phyloP scores from a whole-genome alignment of 1,140 invertebrate genomes.

The Pseudachorutes palmiensis region DNA sequence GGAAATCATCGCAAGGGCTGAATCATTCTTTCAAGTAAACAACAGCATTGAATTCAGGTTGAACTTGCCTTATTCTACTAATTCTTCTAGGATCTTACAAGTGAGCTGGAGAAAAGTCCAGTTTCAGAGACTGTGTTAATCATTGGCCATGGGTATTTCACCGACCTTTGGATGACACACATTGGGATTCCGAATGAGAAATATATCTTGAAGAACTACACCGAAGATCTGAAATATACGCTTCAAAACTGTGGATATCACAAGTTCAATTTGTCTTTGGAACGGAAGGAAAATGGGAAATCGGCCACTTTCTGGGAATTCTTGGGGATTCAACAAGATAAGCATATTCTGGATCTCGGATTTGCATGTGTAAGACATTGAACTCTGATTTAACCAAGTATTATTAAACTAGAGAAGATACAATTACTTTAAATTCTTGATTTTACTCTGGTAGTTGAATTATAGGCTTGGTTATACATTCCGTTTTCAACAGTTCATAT shows the following conservation, averaged over 20 bases:
- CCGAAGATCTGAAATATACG: not conserved
- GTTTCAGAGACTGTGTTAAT: slow-evolving; percentile 1
- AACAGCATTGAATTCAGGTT: too few relatives aligned
- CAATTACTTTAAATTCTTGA: too few relatives aligned
- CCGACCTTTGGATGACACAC: slow-evolving; percentile 1
- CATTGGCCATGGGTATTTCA: slow-evolving; percentile 4
- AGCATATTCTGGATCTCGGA: not conserved
- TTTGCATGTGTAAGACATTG: not conserved
- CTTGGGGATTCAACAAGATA: not conserved
- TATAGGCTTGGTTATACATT: too few relatives aligned
- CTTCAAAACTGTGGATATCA: slow-evolving; percentile 6
- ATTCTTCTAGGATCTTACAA: not conserved
- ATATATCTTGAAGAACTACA: not conserved
- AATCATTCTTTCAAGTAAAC: slow-evolving; percentile 12
- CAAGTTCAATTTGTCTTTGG: not conserved
- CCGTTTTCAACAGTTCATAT: too few relatives aligned
- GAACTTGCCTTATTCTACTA: too few relatives aligned
- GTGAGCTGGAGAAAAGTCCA: not conserved
- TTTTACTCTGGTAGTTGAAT: too few relatives aligned
- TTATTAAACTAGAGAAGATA: too few relatives aligned
- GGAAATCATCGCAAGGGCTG: not conserved
- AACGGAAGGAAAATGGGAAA: not conserved
- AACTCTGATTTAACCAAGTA: too few relatives aligned
- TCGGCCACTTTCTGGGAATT: not conserved
- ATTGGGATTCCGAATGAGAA: not conserved